These are phyloP conservation scores for Coryphaenoides rupestris DNA, from an alignment of 2,113 vertebrate species.

Conservation along the genomic window DNA sequence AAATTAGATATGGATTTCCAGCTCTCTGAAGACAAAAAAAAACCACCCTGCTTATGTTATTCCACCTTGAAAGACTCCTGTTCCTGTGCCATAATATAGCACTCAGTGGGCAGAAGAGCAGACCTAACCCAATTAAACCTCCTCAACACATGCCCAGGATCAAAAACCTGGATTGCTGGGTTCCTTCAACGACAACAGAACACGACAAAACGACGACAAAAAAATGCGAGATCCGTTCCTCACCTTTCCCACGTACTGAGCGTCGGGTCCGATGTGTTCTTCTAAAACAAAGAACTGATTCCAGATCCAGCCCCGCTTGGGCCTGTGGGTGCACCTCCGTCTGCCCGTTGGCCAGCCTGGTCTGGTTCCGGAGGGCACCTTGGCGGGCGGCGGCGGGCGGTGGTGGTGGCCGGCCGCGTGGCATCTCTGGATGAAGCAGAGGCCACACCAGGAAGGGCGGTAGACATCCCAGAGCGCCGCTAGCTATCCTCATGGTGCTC, in stretches of 20 bases:
- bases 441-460: constrained; percentile 89
- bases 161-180: too few relatives aligned
- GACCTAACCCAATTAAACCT: constrained; percentile 33
- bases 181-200: too few relatives aligned
- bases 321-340: constrained; percentile 96
- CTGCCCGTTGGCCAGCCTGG: constrained; percentile 82
- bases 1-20: constrained; percentile 34
- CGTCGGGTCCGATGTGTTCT: constrained; percentile 95
- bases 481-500: constrained; percentile 84
- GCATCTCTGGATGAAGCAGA: constrained; percentile 92
- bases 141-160: constrained; percentile 19
- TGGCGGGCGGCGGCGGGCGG: constrained; percentile 32
- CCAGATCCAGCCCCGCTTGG: constrained; percentile 98
- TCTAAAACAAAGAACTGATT: constrained; percentile 99
- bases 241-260: constrained; percentile 98
- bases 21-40: constrained; percentile 29
- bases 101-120: constrained; percentile 29
- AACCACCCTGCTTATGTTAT: constrained; percentile 27
- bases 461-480: constrained; percentile 84
- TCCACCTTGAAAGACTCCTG: too few relatives aligned
- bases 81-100: constrained; percentile 20
- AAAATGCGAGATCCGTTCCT: constrained; percentile 35
- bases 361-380: constrained; percentile 80
- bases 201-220: background rate
- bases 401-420: constrained; percentile 71